Evolutionary conservation across 2,888 invertebrate species (phyloP).

Genomic region (Ormyrus rosae): DNA sequence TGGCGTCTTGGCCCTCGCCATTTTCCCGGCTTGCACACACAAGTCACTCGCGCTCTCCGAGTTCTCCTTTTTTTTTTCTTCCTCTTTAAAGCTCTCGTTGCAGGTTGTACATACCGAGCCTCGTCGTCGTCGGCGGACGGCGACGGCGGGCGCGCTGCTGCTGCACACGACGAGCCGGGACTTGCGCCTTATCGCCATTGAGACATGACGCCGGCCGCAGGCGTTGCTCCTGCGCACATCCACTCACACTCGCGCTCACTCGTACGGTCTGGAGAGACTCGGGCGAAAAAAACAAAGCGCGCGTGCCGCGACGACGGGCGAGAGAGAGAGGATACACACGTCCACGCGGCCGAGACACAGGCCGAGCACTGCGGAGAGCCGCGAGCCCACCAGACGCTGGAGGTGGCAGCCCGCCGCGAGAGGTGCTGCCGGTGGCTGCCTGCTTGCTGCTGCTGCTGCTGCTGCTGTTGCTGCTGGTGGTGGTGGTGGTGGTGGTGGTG

Average conservation of each 20-base stretch:
- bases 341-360: constrained; percentile 53
- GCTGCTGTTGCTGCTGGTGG: background rate
- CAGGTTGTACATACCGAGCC: constrained; percentile 47
- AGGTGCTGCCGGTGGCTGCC: too few species aligned
- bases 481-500: background rate
- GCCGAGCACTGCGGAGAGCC: constrained; percentile 46
- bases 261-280: background rate
- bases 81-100: too few species aligned
- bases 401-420: too few species aligned
- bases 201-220: constrained; percentile 24
- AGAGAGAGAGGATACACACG: background rate
- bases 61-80: too few species aligned
- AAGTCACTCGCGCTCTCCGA: too few species aligned
- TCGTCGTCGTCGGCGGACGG: constrained; percentile 52
- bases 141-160: constrained; percentile 50
- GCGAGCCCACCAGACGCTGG: background rate
- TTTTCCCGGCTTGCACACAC: background rate
- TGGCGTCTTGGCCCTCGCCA: background rate
- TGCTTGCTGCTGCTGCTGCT: too few species aligned
- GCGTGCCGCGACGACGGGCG: background rate
- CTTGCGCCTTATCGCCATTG: constrained; percentile 56
- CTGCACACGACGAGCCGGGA: constrained; percentile 55
- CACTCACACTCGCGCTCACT: background rate
- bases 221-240: background rate
- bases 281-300: too few species aligned